Conservation (phyloP, 2,113 vertebrate species). For the Cercocebus atys region DNA sequence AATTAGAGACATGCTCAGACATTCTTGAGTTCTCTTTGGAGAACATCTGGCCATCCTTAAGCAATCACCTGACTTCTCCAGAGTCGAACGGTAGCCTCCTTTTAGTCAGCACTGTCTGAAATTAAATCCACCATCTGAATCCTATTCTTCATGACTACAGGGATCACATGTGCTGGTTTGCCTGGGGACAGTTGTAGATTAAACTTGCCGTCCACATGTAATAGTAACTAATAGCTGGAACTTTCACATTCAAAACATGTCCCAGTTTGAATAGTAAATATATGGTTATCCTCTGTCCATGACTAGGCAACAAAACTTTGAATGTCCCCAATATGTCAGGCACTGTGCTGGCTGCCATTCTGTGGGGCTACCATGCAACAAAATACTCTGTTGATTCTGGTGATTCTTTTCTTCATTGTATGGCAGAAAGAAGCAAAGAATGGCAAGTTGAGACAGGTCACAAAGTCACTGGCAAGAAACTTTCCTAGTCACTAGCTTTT, state of each 20-base stretch:
- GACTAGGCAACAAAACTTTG: neutral
- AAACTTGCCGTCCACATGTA: neutral
- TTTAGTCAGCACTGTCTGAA: constrained; percentile 26
- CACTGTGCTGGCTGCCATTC: neutral
- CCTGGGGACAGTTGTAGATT: neutral
- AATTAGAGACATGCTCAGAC: constrained; percentile 50
- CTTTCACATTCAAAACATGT: neutral
- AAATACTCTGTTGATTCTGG: neutral
- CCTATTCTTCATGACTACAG: neutral
- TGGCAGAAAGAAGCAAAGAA: neutral
- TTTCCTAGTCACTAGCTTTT: neutral
- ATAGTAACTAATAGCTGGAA: neutral
- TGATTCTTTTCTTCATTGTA: neutral
- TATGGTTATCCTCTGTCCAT: neutral
- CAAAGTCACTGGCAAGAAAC: neutral
- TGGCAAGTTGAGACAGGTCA: neutral
- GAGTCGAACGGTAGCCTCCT: neutral
- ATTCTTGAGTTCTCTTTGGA: constrained; percentile 39
- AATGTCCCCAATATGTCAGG: neutral
- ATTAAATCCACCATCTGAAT: neutral
- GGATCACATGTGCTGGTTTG: neutral
- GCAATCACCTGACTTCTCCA: constrained; percentile 16
- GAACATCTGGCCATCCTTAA: constrained; percentile 38
- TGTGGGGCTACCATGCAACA: neutral
- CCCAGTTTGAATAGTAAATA: neutral